These are phyloP conservation scores for Promerops cafer DNA, from an alignment of 2,113 vertebrate genomes.

Conservation along the genomic window DNA sequence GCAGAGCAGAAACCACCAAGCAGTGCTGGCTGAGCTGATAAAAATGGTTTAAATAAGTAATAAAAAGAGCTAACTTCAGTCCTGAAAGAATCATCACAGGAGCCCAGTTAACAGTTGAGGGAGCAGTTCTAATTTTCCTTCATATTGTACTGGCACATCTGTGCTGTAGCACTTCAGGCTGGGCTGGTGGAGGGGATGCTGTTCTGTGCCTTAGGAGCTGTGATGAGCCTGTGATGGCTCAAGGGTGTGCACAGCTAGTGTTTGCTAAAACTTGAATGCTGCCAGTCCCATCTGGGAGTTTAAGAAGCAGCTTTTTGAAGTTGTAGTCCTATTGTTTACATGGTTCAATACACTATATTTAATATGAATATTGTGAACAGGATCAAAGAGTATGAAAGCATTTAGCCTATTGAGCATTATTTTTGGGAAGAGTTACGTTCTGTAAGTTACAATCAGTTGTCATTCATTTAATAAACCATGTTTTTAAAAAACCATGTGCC, in stretches of 20 bases:
- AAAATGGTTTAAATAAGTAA: background rate
- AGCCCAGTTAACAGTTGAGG: background rate
- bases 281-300: background rate
- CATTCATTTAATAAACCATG: background rate
- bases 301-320: background rate
- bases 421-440: background rate
- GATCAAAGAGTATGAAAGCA: background rate
- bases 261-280: background rate
- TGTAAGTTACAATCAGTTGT: background rate
- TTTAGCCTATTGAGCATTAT: background rate
- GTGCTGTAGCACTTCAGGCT: background rate
- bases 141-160: background rate
- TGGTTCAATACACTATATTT: background rate
- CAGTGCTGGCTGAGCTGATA: background rate
- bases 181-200: background rate
- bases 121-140: background rate
- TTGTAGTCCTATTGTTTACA: background rate
- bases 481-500: background rate
- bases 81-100: background rate
- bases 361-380: background rate
- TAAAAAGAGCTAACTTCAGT: background rate
- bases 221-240: background rate
- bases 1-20: background rate
- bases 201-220: background rate
- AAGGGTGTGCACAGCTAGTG: background rate